Base-by-base conservation (phyloP, 1,140 invertebrate species). In the Formica exsecta region DNA sequence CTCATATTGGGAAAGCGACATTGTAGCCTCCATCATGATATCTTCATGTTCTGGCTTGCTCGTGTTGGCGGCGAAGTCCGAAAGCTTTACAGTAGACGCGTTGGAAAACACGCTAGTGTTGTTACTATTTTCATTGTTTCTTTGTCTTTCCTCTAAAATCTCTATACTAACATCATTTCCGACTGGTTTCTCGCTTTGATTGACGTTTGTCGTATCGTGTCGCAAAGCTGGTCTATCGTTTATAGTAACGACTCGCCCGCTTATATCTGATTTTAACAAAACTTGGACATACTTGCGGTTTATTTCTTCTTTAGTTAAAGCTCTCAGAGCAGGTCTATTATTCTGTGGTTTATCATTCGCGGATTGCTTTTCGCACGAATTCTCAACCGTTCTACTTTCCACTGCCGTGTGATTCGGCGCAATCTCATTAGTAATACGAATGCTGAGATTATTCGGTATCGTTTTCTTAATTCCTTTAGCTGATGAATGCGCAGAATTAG, bases 281-380 rank as follows among this genome's bases (percentile, higher is more conserved):
- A 91, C 48, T 61, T 92, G 87, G 11, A 89, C 25, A 25, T 80
- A 79, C 25, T 92, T 92, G 1, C 19, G 51, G 75, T 91, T 92
- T 19, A 93, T 87, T 59, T 92, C 89, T 1, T 92, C 88, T 32
- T 38, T 89, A 0, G 86, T 90, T 19, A 93, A 87, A 22, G 90
- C 38, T 70, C 80, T 92, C 22, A 92, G 66, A 11, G 38, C n/a
- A 13, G 65, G 9, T 38, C 0, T 74, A 19, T 19, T 51, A 51
- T 64, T 5, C 0, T 36, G 62, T 62, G 81, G 13, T 2, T 48
- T 68, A 6, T 57, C 62, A 22, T 22, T 86, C 41, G 13, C 13
- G 3, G 36, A 57, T 25, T 57, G 59, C 13, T 57, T 86, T 8
- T 80, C 59, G n/a, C 0, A 6, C 29, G 22, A 68, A 54, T 81